Evolutionary conservation across 2,113 vertebrate genomes (phyloP), one percentile per base, ranked within the genome.

Genomic region (Psittacus erithacus): DNA sequence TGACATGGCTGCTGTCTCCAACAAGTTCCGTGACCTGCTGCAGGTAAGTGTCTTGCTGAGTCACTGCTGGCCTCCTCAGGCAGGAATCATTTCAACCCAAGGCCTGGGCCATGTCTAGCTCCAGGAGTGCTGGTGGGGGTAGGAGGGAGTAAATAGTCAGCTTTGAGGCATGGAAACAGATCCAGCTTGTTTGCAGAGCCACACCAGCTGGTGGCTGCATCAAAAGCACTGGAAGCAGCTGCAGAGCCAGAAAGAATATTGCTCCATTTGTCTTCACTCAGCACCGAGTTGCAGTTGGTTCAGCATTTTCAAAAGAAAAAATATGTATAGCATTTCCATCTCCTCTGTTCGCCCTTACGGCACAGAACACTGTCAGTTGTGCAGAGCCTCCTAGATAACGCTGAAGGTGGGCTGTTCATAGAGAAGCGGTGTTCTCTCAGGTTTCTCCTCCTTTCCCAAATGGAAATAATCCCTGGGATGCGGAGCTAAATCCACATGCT

Each of bases 21-120:
- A 97, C 97, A 99, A 99, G 95, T 99, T 99, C 93, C 98, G 99
- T 77, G 99, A 99, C 95, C 98, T 99, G 59, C 97, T 99, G 78
- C 99, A 99, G 99, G 99, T 99, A 91, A 97, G 98, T 3, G 13
- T 49, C 38, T 50, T 23, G 44, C 46, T 18, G 44, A 49, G 12
- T 70, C 71, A 10, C 39, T 67, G 49, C 64, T 47, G 62, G 5
- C 33, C 47, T 64, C 65, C 53, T 90, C 31, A 8, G 49, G 39
- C 28, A 75, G 80, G 33, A 86, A 28, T 75, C 25, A 10, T 62
- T 68, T 65, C 63, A 74, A 38, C 12, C 17, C 17, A 39, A 60
- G 57, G 67, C 39, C 18, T 77, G 16, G 35, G 39, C 22, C 25
- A 43, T 1, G 0, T 49, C 69, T 68, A 18, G 25, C 23, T 63